phyloP scores from a whole-genome alignment of 2,113 vertebrate species.

The Siniperca chuatsi region DNA sequence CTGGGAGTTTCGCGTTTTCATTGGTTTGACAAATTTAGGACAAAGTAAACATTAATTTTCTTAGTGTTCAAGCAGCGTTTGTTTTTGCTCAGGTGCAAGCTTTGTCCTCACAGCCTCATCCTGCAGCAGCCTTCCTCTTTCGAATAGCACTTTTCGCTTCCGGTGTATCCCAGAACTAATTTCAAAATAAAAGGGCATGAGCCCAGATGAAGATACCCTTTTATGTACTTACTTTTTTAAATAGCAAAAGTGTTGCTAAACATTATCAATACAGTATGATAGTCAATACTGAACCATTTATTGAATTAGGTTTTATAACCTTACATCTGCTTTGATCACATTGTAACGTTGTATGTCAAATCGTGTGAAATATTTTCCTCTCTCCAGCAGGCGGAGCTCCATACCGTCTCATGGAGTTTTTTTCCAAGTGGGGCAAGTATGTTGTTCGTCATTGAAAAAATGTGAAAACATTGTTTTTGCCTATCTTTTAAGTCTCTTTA shows the following conservation, averaged over 20 bases:
- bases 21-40: not conserved
- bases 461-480: not conserved
- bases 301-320: not conserved
- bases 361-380: not conserved
- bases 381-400: constrained; percentile 32
- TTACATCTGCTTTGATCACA: not conserved
- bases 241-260: not conserved
- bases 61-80: not conserved
- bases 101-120: constrained; percentile 51
- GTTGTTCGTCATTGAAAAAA: not conserved
- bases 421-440: not conserved
- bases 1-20: not conserved
- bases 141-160: constrained; percentile 59
- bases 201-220: fast-evolving
- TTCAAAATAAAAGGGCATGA: constrained; percentile 66
- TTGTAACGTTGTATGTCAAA: not conserved
- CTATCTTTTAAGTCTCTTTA: not conserved
- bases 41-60: not conserved
- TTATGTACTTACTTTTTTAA: no score
- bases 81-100: constrained; percentile 36
- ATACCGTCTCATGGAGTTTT: not conserved
- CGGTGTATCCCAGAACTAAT: constrained; percentile 18
- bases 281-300: not conserved
- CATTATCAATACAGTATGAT: not conserved
- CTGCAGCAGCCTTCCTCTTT: constrained; percentile 30